phyloP scores from a whole-genome alignment of 2,113 vertebrate species.

The Aegotheles bennettii region DNA sequence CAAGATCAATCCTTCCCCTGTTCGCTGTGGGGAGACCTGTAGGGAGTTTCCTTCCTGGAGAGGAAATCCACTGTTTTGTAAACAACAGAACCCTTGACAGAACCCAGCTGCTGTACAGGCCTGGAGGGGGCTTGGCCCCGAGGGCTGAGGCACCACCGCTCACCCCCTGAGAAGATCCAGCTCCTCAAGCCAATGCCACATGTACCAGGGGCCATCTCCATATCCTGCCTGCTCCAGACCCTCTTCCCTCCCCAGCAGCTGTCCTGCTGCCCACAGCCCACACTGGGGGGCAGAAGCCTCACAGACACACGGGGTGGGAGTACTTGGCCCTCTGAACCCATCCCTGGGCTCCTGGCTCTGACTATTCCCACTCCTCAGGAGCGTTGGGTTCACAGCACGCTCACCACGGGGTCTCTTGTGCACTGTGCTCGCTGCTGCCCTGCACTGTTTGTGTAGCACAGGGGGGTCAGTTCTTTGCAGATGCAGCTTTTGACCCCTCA shows the following conservation, averaged over 20 bases:
- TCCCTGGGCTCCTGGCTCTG: not conserved
- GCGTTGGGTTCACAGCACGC: not conserved
- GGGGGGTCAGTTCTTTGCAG: not conserved
- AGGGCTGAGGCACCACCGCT: not conserved
- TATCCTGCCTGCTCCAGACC: not conserved
- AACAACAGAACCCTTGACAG: not conserved
- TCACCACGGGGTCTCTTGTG: not conserved
- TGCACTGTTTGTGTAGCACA: not conserved
- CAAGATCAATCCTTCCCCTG: not conserved
- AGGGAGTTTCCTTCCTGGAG: not conserved
- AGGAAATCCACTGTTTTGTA: not conserved
- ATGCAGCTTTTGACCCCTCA: not conserved
- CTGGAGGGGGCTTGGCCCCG: fast-evolving
- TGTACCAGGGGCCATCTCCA: not conserved
- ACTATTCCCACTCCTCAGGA: not conserved
- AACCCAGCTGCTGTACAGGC: not conserved
- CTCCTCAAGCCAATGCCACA: not conserved
- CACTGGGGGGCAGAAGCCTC: not conserved
- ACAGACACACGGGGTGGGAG: not conserved
- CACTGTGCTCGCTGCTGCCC: not conserved
- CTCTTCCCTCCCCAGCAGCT: not conserved
- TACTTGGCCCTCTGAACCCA: not conserved
- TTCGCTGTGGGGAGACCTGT: not conserved
- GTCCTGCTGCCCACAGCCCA: not conserved
- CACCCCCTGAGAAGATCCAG: not conserved